phyloP scores from a whole-genome alignment of 2,113 vertebrate species.

The Dendropsophus ebraccatus region DNA sequence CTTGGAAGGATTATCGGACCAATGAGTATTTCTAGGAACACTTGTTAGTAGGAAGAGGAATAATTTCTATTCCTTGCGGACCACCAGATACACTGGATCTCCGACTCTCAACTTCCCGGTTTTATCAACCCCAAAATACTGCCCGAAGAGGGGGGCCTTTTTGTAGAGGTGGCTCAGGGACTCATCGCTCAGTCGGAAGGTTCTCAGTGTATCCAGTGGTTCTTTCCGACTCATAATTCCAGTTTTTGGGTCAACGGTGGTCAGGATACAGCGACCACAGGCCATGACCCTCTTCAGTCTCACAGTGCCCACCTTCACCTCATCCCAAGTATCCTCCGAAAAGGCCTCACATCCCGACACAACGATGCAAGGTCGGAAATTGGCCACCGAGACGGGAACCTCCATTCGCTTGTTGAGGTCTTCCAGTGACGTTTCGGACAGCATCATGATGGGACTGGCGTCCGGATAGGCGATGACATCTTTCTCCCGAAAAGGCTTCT shows the following conservation, averaged over 20 bases:
- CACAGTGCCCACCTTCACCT: conserved; percentile 76
- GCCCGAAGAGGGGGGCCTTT: conserved; percentile 82
- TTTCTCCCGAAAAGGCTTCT: conserved; percentile 66
- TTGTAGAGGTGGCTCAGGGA: conserved; percentile 79
- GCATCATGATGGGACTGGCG: conserved; percentile 79
- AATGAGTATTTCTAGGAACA: too few relatives aligned
- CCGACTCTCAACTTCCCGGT: conserved; percentile 81
- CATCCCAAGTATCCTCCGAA: conserved; percentile 85
- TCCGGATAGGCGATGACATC: conserved; percentile 82
- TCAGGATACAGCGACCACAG: conserved; percentile 88
- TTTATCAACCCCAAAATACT: conserved; percentile 79
- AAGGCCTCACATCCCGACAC: conserved; percentile 83
- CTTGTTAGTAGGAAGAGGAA: too few relatives aligned
- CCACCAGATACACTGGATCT: conserved; percentile 83
- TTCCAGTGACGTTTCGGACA: conserved; percentile 85
- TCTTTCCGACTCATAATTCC: conserved; percentile 86
- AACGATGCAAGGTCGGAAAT: conserved; percentile 89
- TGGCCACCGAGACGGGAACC: conserved; percentile 75
- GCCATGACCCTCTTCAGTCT: conserved; percentile 75
- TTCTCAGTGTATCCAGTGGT: conserved; percentile 90
- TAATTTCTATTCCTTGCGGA: background rate
- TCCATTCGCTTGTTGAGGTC: conserved; percentile 83
- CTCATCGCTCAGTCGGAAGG: conserved; percentile 83
- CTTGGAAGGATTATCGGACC: too few relatives aligned
- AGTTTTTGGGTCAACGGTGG: conserved; percentile 90